These are phyloP conservation scores for Polylopha cassiicola DNA, from an alignment of 2,888 invertebrate genomes.

Conservation along the genomic window DNA sequence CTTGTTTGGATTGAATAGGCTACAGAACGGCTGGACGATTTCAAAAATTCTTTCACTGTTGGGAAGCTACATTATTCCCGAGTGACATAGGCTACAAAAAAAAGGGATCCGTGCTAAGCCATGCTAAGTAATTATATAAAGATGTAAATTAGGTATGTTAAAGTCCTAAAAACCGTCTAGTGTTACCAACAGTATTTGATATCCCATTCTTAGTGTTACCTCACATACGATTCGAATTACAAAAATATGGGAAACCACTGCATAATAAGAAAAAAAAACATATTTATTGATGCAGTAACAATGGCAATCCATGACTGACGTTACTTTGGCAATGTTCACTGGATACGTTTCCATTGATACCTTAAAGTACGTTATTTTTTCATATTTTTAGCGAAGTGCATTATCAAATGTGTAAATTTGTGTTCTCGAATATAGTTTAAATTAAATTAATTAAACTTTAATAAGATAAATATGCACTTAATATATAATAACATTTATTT, in stretches of 20 bases:
- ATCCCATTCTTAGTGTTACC: conserved; percentile 56
- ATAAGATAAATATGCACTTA: too few species aligned
- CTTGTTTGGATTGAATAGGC: too few species aligned
- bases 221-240: conserved; percentile 35
- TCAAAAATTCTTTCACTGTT: too few species aligned
- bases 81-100: too few species aligned
- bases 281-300: conserved; percentile 52
- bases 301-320: conserved; percentile 36
- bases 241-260: conserved; percentile 52
- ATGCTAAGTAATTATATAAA: neutral
- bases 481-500: too few species aligned
- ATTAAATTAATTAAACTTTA: too few species aligned
- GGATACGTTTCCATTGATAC: conserved; percentile 28
- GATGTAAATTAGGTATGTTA: neutral
- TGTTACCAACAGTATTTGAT: conserved; percentile 60
- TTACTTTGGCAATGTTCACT: conserved; percentile 35
- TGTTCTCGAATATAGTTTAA: too few species aligned
- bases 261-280: conserved; percentile 43
- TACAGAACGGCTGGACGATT: too few species aligned
- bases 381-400: neutral
- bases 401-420: neutral
- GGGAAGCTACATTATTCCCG: too few species aligned
- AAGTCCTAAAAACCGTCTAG: too few species aligned
- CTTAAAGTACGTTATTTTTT: conserved; percentile 11
- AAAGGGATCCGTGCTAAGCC: too few species aligned